phyloP scores from a whole-genome alignment of 2,888 invertebrate species.

The Brachyopa scutellaris region DNA sequence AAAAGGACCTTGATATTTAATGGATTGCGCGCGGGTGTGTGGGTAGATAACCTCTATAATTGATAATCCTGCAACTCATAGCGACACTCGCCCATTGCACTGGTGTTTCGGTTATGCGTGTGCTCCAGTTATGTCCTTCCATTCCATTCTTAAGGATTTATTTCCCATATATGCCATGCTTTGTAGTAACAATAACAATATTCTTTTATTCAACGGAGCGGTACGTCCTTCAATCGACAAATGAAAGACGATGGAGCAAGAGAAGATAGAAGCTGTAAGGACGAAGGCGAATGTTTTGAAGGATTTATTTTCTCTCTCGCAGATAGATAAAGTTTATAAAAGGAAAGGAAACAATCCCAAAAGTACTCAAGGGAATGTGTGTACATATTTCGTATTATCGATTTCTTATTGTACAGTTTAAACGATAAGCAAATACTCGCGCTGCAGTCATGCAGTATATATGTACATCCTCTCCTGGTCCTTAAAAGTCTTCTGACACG shows the following conservation, averaged over 20 bases:
- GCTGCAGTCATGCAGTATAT: too few relatives aligned
- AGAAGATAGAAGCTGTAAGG: neutral
- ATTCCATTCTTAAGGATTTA: neutral
- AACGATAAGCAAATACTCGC: too few relatives aligned
- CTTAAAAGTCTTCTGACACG: too few relatives aligned
- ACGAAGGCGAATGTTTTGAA: slow-evolving; percentile 5
- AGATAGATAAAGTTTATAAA: slow-evolving; percentile 29
- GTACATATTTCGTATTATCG: too few relatives aligned
- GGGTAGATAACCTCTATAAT: slow-evolving; percentile 36
- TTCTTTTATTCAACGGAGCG: neutral
- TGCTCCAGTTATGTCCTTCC: neutral
- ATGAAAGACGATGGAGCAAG: neutral
- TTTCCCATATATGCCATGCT: neutral
- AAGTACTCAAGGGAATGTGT: neutral
- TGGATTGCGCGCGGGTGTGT: slow-evolving; percentile 33
- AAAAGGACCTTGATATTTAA: slow-evolving; percentile 24
- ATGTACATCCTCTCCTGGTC: too few relatives aligned
- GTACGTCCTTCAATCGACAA: neutral
- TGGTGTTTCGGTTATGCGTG: neutral
- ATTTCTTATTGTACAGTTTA: too few relatives aligned
- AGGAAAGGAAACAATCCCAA: neutral
- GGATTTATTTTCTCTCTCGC: slow-evolving; percentile 23
- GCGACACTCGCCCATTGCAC: neutral
- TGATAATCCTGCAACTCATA: slow-evolving; percentile 15
- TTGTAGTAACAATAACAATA: slow-evolving; percentile 4